These are phyloP conservation scores for Himantopus leucocephalus DNA, from an alignment of 2,113 vertebrate species.

Conservation along the genomic window DNA sequence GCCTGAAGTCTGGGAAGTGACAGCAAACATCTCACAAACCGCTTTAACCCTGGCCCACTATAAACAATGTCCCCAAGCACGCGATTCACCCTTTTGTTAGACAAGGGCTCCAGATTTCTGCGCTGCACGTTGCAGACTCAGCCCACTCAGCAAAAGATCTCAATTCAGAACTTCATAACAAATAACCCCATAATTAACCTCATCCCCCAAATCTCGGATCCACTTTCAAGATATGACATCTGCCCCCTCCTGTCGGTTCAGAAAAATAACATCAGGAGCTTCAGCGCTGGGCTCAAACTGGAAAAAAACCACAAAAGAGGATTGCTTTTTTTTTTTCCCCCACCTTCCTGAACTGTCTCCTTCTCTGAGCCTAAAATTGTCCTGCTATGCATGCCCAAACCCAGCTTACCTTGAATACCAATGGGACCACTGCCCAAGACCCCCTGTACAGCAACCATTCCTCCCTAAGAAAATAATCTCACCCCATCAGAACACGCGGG, in stretches of 20 bases:
- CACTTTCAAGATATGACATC: neutral
- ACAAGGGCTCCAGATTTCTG: neutral
- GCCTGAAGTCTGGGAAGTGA: neutral
- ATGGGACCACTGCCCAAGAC: fast-evolving
- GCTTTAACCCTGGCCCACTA: neutral
- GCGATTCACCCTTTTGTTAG: neutral
- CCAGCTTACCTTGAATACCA: fast-evolving
- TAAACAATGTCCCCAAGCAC: neutral
- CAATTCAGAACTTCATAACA: neutral
- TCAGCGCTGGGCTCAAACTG: neutral
- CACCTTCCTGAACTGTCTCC: neutral
- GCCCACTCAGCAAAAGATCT: constrained; percentile 12
- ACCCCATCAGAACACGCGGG: fast-evolving
- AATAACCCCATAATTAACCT: neutral
- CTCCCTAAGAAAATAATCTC: neutral
- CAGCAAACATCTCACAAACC: neutral
- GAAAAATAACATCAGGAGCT: neutral
- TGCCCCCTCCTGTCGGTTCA: neutral
- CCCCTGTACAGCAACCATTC: fast-evolving
- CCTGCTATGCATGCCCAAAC: neutral
- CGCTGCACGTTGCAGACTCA: neutral
- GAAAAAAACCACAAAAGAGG: neutral
- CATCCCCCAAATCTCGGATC: neutral
- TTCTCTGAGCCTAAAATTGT: neutral
- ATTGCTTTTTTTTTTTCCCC: neutral